Evolutionary conservation across 2,797 vertebrate species (phyloP).

Genomic region (Siniperca undulata): DNA sequence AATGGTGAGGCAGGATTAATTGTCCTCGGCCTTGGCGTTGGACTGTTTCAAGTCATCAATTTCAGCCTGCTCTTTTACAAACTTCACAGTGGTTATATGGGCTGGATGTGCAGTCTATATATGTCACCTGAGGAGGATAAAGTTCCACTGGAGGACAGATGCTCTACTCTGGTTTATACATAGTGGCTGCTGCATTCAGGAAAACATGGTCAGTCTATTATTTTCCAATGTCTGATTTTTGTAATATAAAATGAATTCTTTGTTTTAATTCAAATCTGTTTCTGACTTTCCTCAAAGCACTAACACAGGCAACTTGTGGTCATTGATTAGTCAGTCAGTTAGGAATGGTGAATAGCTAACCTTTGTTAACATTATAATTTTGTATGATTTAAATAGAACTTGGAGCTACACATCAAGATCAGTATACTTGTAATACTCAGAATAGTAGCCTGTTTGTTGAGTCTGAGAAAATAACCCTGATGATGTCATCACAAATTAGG

Average conservation of each 20-base stretch:
- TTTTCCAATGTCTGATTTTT: neutral
- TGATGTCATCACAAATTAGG: neutral
- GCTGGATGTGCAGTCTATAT: constrained; percentile 59
- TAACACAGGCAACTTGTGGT: no score
- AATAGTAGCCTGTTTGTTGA: no score
- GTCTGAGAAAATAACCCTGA: no score
- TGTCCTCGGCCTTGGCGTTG: constrained; percentile 39
- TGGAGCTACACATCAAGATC: no score
- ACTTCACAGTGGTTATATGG: constrained; percentile 61
- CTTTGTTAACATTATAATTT: no score
- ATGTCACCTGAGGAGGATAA: constrained; percentile 66
- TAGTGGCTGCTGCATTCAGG: constrained; percentile 5
- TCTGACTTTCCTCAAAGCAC: neutral
- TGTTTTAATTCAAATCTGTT: neutral
- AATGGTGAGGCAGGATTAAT: constrained; percentile 66
- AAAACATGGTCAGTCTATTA: neutral
- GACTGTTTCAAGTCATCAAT: constrained; percentile 65
- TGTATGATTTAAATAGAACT: no score
- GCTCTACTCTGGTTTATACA: neutral
- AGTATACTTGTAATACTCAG: no score
- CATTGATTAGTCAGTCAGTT: no score
- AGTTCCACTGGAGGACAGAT: constrained; percentile 27
- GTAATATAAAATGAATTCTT: neutral
- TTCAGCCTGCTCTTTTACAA: constrained; percentile 61
- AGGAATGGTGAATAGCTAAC: no score